Evolutionary conservation across 2,888 invertebrate species (phyloP), one percentile per base, ranked within the genome.

Genomic region (Scotopteryx bipunctaria): DNA sequence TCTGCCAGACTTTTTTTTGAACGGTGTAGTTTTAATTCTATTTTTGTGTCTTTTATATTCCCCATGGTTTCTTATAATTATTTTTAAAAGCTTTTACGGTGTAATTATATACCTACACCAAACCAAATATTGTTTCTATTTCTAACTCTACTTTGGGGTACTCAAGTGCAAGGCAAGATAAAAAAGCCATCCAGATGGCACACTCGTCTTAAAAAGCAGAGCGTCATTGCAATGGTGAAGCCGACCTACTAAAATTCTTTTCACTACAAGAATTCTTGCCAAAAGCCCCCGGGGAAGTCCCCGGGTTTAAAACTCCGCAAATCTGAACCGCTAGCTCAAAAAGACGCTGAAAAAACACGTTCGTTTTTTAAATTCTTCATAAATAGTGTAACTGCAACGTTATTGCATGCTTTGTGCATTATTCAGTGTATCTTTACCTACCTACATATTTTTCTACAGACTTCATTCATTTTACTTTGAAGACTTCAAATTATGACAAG

Each of bases 241-340:
- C 16, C 46, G 53, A 42, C 56, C 45, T 45, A 50, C 49, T 54
- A 49, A 59, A 36, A 45, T 19, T 52, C 37, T 50, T 56, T 59
- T 54, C 46, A 46, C 27, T 38, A 45, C 40, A 41, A 54, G 23
- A 48, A 32, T 50, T 48, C 38, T 54, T 41, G 21, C 32, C 46
- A 14, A 43, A 49, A 47, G 44, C 53, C 55, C 50, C 37, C 33
- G 29, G 59, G 53, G 53, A 59, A 44, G 43, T 37, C 47, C 36
- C 37, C 45, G 50, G 53, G 46, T 17, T 44, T 49, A 15, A 43
- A 54, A 48, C 48, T 59, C 40, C 17, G 52, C 43, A 55, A 59
- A 54, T 54, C 45, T 38, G 40, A 43, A 46, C 50, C 38, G 29
- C 50, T 11, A 40, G 49, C 40, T 55, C 46, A 51, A 51, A 54